Evolutionary conservation across 2,113 vertebrate species (phyloP), one percentile per base, ranked within the genome.

Genomic region (Ophiodon elongatus): DNA sequence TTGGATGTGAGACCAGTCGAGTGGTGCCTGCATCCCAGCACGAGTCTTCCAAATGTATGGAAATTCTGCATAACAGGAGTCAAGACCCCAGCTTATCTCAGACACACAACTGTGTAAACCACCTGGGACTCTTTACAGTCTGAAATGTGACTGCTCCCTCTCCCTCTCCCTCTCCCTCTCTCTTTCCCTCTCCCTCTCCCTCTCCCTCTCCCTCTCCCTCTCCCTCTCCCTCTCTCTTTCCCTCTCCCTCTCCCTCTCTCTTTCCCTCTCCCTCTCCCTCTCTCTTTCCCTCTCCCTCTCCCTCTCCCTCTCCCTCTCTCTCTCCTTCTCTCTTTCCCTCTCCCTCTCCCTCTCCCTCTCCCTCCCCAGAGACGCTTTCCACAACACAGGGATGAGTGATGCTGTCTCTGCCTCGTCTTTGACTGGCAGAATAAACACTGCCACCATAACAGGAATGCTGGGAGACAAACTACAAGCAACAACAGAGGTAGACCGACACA

Each of bases 371-470:
- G 27, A 21, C 41, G 69, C 67, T 62, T 73, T 56, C 76, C 67
- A 65, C 88, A 88, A 75, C 84, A 87, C 78, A 85, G 73, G 57
- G 59, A 82, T 90, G 91, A 93, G 84, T 86, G 91, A 94, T 86
- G 86, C 88, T 27, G 82, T 73, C 81, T 73, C 80, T 76, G 79
- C 84, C 72, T 86, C 81, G 4, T 85, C 76, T 85, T 88, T 91
- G 92, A 92, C 81, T 92, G 93, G 88, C 91, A 94, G 86, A 88
- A 79, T 88, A 90, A 94, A 92, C 79, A 82, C 82, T 39, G 73
- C 59, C 71, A 89, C 89, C 92, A 73, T 81, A 72, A 82, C 88
- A 82, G 90, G 70, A 79, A 77, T 50, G 77, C 81, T 68, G 72
- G 31, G 79, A 93, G 90, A 92, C 89, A 89, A 93, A 91, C 89